Base-by-base conservation (phyloP, 92 coral and sea anemone species). In the Metridium senile region DNA sequence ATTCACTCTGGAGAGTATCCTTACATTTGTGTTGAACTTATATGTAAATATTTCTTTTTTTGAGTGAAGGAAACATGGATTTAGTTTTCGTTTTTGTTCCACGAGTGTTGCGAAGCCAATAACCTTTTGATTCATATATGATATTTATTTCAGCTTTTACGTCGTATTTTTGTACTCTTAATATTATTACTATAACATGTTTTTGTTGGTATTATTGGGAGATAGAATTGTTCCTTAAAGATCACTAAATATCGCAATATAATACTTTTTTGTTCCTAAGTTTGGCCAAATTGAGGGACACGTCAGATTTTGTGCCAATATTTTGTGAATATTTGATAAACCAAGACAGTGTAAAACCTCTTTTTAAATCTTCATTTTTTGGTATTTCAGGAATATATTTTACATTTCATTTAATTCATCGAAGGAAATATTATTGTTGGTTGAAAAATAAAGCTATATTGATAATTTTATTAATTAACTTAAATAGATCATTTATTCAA, bases 1-100 rank as follows among this genome's bases (percentile, higher is more conserved):
- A 13, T 75, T 92, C 33, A 86, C 91, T 33, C 75, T 92, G 68
- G 97, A 92, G 72, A 89, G 93, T 92, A 92, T 92, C 93, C 93
- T 89, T 91, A 39, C 53, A 22, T 28, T 4, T 3, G 7, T 63
- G 27, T 28, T 7, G 6, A 63, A 28, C 27, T 23, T 26, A 59
- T 7, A 10, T 20, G 21, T 39, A 6, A 39, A 54, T 21, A 54
- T 2, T 54, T 2, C 16, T 3, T 54, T 54, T 20, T 54, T 9
- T 54, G 20, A 2, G 51, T 54, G 6, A 54, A 16, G 20, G 25
- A 54, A 20, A 54, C 23, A 20, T 54, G 16, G 25, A 21, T 54
- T 2, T 54, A 3, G 13, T 6, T 20, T 4, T 3, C 17, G 11
- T 19, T 1, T 26, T 46, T 20, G 17, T 1, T 53, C 62, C 69